Conservation (phyloP, 2,113 vertebrate genomes). For the Tragelaphus buxtoni region DNA sequence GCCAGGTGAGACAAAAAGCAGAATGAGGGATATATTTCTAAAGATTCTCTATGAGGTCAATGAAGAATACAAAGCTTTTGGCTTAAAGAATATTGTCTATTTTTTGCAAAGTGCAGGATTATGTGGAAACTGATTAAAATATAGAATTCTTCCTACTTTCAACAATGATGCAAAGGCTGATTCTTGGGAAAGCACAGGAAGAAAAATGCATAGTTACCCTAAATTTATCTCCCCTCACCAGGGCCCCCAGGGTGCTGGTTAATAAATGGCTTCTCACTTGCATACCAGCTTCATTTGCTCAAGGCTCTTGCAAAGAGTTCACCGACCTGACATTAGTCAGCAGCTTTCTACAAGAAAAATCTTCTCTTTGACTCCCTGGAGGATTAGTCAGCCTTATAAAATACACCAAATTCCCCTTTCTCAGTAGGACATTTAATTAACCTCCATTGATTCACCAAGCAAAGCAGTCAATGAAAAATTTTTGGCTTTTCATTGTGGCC, state of each 20-base stretch:
- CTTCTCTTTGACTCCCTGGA: background rate
- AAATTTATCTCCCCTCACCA: background rate
- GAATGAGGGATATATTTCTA: constrained; percentile 4
- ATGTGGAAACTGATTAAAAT: constrained; percentile 20
- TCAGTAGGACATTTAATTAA: constrained; percentile 28
- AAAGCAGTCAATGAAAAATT: background rate
- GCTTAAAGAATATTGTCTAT: background rate
- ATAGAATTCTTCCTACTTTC: background rate
- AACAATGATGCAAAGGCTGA: background rate
- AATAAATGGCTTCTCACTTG: constrained; percentile 3
- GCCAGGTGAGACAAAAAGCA: constrained; percentile 17
- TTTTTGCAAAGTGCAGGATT: background rate
- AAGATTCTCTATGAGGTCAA: constrained; percentile 43
- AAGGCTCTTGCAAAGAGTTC: background rate
- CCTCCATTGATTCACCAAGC: background rate
- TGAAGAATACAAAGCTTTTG: constrained; percentile 7
- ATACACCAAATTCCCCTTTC: background rate
- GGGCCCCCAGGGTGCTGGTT: background rate
- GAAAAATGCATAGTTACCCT: background rate
- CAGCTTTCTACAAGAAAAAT: background rate
- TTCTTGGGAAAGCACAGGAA: background rate
- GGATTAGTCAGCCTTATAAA: constrained; percentile 3
- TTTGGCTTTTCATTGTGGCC: background rate
- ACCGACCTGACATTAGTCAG: constrained; percentile 39
- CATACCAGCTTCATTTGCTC: background rate